These are phyloP conservation scores for Mercenaria mercenaria DNA, from an alignment of 1,140 invertebrate genomes.

Conservation along the genomic window DNA sequence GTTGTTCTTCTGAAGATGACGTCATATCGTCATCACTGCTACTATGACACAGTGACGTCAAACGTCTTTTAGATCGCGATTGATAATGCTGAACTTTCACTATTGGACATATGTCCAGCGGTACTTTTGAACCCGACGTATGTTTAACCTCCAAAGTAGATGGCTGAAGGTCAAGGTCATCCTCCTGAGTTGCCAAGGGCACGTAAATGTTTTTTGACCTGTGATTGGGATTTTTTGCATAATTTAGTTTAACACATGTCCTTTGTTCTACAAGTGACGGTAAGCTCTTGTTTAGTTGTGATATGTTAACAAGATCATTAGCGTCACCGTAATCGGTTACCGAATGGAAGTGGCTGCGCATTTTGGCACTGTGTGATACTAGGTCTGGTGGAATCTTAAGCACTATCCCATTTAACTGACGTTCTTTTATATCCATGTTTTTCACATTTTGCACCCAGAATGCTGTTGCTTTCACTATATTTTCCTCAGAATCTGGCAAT, in stretches of 20 bases:
- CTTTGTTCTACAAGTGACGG: conserved; percentile 47
- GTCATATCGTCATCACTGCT: conserved; percentile 43
- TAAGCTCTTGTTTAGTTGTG: conserved; percentile 58
- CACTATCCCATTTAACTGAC: conserved; percentile 57
- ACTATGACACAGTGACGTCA: conserved; percentile 34
- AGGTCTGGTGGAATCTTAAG: conserved; percentile 60
- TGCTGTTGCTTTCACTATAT: conserved; percentile 42
- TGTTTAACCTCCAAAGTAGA: background rate
- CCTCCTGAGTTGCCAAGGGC: conserved; percentile 34
- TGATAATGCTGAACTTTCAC: conserved; percentile 68
- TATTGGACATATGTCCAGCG: conserved; percentile 63
- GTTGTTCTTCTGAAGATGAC: conserved; percentile 33
- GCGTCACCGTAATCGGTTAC: conserved; percentile 41
- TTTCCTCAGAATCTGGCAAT: conserved; percentile 42
- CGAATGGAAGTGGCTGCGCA: conserved; percentile 59
- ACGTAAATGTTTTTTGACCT: background rate
- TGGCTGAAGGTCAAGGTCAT: background rate
- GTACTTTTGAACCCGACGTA: conserved; percentile 16
- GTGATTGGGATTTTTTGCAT: conserved; percentile 30
- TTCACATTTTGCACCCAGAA: conserved; percentile 61
- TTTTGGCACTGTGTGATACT: conserved; percentile 40
- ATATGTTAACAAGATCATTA: conserved; percentile 16
- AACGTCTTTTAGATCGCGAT: conserved; percentile 54
- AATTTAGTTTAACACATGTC: conserved; percentile 20
- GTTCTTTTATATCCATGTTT: conserved; percentile 36